phyloP scores from a whole-genome alignment of 2,113 vertebrate species.

The Centropus unirufus region DNA sequence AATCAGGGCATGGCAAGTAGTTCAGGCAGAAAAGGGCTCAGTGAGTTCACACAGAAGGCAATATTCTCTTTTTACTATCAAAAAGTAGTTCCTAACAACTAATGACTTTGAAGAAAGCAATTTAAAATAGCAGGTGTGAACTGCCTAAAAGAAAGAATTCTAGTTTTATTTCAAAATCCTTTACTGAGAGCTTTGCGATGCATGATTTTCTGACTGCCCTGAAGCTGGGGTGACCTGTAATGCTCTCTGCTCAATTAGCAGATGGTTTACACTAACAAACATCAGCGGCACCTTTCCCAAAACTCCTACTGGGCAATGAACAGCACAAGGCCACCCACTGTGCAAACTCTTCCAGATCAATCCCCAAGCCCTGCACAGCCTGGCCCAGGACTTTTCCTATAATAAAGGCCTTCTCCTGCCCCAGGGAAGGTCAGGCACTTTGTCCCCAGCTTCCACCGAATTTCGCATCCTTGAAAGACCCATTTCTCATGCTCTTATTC shows the following conservation, averaged over 20 bases:
- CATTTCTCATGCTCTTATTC: not conserved
- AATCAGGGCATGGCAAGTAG: not conserved
- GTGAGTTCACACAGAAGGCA: not conserved
- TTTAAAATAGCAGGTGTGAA: not conserved
- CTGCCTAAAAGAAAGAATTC: not conserved
- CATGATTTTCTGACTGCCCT: not conserved
- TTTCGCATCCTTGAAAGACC: not conserved
- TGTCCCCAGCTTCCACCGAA: not conserved
- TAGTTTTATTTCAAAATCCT: not conserved
- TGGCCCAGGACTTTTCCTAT: not conserved
- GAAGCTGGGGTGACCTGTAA: not conserved
- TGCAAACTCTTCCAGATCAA: rapidly evolving
- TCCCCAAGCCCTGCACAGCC: not conserved
- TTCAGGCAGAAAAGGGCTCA: not conserved
- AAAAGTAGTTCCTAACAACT: not conserved
- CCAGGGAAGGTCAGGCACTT: rapidly evolving
- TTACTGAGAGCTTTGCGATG: not conserved
- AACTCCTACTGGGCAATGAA: not conserved
- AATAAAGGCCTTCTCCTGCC: not conserved
- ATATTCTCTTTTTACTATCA: not conserved
- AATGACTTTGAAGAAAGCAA: not conserved
- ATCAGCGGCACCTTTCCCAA: not conserved
- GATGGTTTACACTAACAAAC: not conserved
- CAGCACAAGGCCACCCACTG: not conserved
- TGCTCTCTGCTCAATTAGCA: not conserved